Evolutionary conservation across 2,797 vertebrate genomes (phyloP).

Genomic region (Synanceia verrucosa): DNA sequence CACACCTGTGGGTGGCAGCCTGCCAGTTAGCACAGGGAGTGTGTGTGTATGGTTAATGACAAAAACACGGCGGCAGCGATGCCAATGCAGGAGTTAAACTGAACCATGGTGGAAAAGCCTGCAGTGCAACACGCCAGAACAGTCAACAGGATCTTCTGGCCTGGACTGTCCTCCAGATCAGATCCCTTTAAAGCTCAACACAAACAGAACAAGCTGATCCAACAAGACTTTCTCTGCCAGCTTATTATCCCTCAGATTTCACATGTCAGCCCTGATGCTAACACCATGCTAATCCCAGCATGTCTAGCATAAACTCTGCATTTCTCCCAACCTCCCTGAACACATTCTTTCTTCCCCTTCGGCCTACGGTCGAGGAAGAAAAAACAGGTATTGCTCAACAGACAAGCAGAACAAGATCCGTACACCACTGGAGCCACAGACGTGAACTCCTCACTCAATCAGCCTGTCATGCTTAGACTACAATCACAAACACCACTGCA

Average conservation of each 20-base stretch:
- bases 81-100: conserved; percentile 22
- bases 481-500: conserved; percentile 7
- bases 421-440: conserved; percentile 41
- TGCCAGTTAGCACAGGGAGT: conserved; percentile 77
- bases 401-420: conserved; percentile 84
- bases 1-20: conserved; percentile 76
- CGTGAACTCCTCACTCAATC: conserved; percentile 30
- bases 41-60: conserved; percentile 55
- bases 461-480: not conserved
- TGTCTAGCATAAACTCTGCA: conserved; percentile 43
- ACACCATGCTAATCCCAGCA: conserved; percentile 14
- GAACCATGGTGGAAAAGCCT: not conserved
- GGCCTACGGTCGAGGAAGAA: conserved; percentile 23
- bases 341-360: conserved; percentile 62
- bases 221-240: conserved; percentile 21
- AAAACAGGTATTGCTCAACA: conserved; percentile 86
- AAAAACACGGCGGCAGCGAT: conserved; percentile 3
- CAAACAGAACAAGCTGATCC: conserved; percentile 40
- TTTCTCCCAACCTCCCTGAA: conserved; percentile 42
- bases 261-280: not conserved
- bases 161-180: not conserved
- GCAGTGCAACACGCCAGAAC: not conserved
- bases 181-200: conserved; percentile 30
- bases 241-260: conserved; percentile 14
- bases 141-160: not conserved